phyloP scores from a whole-genome alignment of 2,797 vertebrate genomes.

The Pipistrellus kuhlii region DNA sequence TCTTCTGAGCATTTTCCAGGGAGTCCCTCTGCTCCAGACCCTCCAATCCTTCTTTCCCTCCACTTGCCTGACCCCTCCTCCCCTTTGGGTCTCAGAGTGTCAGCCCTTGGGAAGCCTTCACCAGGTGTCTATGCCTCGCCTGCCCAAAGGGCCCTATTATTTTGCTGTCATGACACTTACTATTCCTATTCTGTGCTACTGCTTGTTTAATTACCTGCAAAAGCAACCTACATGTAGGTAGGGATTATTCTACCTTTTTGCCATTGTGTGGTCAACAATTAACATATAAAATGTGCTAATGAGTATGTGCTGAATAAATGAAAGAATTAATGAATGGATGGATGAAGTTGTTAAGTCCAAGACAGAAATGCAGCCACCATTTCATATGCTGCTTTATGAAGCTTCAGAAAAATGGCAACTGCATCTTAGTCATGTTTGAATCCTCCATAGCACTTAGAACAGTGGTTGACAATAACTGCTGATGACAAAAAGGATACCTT shows the following conservation, averaged over 20 bases:
- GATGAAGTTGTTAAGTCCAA: not conserved
- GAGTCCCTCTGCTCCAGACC: not conserved
- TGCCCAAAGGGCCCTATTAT: not conserved
- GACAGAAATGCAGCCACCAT: not conserved
- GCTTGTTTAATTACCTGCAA: not conserved
- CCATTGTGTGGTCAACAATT: not conserved
- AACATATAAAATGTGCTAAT: not conserved
- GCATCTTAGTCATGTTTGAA: not conserved
- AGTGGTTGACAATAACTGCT: not conserved
- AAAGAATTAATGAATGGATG: not conserved
- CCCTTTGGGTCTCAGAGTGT: not conserved
- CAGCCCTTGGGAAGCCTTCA: not conserved
- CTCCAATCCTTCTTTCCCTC: not conserved
- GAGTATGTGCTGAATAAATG: not conserved
- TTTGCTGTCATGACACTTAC: not conserved
- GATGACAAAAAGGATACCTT: not conserved
- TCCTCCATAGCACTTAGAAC: not conserved
- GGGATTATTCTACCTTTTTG: not conserved
- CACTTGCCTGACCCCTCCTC: not conserved
- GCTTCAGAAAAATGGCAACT: not conserved
- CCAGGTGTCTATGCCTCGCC: too few species aligned
- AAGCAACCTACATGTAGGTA: not conserved
- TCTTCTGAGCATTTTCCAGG: not conserved
- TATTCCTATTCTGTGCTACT: not conserved
- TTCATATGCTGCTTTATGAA: not conserved